phyloP scores from a whole-genome alignment of 2,113 vertebrate species.

The Grammomys dolichurus region DNA sequence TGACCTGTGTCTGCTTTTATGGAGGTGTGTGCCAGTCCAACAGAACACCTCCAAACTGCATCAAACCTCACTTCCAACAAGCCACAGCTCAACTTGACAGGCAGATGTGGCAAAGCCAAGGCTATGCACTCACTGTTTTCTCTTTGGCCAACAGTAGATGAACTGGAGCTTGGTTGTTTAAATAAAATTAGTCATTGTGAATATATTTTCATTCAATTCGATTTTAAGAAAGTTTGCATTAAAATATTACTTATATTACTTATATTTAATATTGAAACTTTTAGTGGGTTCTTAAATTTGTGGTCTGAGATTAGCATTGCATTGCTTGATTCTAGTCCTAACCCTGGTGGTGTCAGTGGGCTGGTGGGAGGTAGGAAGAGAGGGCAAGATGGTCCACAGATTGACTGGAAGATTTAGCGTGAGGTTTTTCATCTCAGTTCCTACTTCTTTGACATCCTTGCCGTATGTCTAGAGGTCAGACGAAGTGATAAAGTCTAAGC shows the following conservation, averaged over 20 bases:
- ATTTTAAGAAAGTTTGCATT: not conserved
- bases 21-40: not conserved
- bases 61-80: not conserved
- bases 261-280: not conserved
- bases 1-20: not conserved
- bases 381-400: too few relatives aligned
- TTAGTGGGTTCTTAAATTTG: not conserved
- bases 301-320: not conserved
- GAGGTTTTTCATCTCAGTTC: not conserved
- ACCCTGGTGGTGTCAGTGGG: not conserved
- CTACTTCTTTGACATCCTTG: not conserved
- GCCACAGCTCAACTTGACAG: not conserved
- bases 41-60: not conserved
- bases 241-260: not conserved
- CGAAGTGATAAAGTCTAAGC: not conserved
- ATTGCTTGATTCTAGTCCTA: not conserved
- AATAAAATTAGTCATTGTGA: not conserved
- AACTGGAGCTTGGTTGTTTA: not conserved
- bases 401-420: fast-evolving
- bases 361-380: not conserved
- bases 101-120: not conserved
- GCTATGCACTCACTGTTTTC: not conserved
- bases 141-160: not conserved
- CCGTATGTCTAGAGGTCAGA: not conserved
- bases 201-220: not conserved